phyloP scores from a whole-genome alignment of 2,113 vertebrate species.

The Myrmophylax atrothorax region DNA sequence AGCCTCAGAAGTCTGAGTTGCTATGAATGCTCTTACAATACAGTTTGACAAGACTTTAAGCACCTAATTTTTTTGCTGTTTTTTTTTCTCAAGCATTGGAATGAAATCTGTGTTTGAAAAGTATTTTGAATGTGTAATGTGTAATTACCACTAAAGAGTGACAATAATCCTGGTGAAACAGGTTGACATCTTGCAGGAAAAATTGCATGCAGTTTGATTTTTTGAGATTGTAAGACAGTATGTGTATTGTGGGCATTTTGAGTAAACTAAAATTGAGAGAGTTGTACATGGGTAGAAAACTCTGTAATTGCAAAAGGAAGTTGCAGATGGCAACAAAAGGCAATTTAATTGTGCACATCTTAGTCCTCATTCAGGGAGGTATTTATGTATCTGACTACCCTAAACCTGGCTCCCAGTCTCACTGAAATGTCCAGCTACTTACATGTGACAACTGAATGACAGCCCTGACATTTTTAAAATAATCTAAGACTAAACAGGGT shows the following conservation, averaged over 20 bases:
- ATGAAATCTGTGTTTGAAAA: background rate
- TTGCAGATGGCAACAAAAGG: background rate
- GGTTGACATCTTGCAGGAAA: background rate
- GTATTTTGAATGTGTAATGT: background rate
- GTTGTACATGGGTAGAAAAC: background rate
- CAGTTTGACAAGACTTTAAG: background rate
- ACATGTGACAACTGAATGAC: background rate
- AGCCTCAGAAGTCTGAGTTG: background rate
- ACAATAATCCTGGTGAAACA: background rate
- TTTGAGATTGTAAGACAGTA: background rate
- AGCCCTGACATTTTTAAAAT: background rate
- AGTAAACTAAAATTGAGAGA: background rate
- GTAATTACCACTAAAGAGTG: background rate
- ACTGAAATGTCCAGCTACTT: background rate
- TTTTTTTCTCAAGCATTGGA: background rate
- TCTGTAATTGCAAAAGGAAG: background rate
- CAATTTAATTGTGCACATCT: background rate
- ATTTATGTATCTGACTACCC: background rate
- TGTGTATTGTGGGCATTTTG: background rate
- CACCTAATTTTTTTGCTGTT: background rate
- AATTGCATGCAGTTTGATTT: background rate
- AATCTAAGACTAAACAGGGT: background rate
- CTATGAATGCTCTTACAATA: background rate
- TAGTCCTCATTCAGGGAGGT: background rate
- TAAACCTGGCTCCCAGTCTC: background rate